These are phyloP conservation scores for Distichodus sexfasciatus DNA, from an alignment of 2,797 vertebrate species.

Conservation along the genomic window DNA sequence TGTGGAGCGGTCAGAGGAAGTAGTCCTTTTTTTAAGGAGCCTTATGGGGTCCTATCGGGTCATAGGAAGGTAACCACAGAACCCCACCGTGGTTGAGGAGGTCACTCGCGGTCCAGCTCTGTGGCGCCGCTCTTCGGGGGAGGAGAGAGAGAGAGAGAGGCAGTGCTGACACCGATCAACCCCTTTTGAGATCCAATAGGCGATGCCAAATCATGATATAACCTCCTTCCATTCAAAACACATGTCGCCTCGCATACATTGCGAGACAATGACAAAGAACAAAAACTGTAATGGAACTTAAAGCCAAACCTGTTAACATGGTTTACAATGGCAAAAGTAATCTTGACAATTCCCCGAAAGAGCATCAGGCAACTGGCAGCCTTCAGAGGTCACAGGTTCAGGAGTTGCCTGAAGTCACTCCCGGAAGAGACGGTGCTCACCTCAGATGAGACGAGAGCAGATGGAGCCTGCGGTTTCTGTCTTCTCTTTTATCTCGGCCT, in stretches of 20 bases:
- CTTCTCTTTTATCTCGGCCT: slow-evolving; percentile 5
- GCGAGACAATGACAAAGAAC: no score
- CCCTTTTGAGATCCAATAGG: no score
- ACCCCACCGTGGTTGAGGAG: slow-evolving; percentile 70
- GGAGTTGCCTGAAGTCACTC: slow-evolving; percentile 33
- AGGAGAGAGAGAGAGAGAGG: slow-evolving; percentile 42
- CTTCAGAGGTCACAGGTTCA: slow-evolving; percentile 39
- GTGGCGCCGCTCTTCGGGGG: slow-evolving; percentile 68
- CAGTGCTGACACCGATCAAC: neutral
- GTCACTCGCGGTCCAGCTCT: slow-evolving; percentile 63
- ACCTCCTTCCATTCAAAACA: neutral
- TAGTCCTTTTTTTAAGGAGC: slow-evolving; percentile 62
- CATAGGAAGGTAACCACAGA: slow-evolving; percentile 67
- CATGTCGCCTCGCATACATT: neutral
- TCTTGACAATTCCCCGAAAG: no score
- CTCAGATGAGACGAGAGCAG: slow-evolving; percentile 32
- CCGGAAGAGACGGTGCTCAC: slow-evolving; percentile 33
- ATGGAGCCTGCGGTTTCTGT: slow-evolving; percentile 52
- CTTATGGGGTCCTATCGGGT: slow-evolving; percentile 70
- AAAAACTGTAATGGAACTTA: no score
- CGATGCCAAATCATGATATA: no score
- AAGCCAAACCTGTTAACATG: neutral
- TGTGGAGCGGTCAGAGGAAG: slow-evolving; percentile 18
- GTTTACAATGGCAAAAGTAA: no score
- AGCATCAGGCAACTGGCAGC: no score